These are phyloP conservation scores for Pseudorasbora parva DNA, from an alignment of 2,113 vertebrate species.

Conservation along the genomic window DNA sequence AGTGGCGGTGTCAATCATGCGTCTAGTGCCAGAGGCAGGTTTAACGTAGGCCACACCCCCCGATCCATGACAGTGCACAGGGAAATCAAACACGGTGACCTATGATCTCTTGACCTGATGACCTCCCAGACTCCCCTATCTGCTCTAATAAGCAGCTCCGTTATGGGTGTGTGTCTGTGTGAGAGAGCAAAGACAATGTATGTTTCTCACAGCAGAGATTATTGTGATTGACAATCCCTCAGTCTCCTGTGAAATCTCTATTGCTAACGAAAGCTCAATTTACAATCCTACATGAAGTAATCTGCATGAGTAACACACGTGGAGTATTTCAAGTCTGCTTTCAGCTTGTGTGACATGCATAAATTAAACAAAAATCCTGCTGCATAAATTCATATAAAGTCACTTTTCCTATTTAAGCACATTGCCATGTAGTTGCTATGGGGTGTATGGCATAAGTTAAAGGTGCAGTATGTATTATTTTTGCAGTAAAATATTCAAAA, in stretches of 20 bases:
- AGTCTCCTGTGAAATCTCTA: constrained; percentile 7
- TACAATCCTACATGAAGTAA: not conserved
- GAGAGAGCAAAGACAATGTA: not conserved
- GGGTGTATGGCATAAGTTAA: too few species aligned
- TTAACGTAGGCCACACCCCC: constrained; percentile 23
- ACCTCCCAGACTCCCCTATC: constrained; percentile 30
- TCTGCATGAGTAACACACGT: not conserved
- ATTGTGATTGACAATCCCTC: constrained; percentile 17
- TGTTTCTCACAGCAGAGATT: constrained; percentile 27
- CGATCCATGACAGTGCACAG: constrained; percentile 33
- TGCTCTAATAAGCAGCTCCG: constrained; percentile 30
- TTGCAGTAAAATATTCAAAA: too few species aligned
- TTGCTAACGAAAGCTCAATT: not conserved
- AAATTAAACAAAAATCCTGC: not conserved
- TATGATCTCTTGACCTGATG: constrained; percentile 26
- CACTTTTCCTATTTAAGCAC: not conserved
- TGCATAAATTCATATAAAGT: not conserved
- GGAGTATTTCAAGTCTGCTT: not conserved
- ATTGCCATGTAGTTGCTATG: not conserved
- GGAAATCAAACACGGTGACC: constrained; percentile 52
- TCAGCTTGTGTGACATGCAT: not conserved
- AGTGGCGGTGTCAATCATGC: constrained; percentile 30
- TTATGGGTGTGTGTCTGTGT: constrained; percentile 26
- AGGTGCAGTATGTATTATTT: too few species aligned
- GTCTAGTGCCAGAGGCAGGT: constrained; percentile 31